Evolutionary conservation across 2,797 vertebrate genomes (phyloP), one percentile per base, ranked within the genome.

Genomic region (Sebastiscus albofasciatus): DNA sequence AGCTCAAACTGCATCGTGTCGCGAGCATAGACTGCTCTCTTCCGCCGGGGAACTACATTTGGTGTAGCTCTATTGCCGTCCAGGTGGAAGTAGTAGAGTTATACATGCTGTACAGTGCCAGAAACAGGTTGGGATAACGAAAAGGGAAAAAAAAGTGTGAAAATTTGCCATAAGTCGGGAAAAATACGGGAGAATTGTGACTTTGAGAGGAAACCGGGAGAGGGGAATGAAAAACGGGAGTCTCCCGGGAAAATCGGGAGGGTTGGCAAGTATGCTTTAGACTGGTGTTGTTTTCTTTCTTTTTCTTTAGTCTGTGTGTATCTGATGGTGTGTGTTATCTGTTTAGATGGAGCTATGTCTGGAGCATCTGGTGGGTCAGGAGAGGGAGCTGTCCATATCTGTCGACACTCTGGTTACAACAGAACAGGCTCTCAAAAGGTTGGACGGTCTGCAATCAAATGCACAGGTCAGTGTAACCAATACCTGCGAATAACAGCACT

Each of bases 331-430:
- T 81, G 67, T 81, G 62, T 65, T 74, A 62, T 75, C 18, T 79
- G 80, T 75, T 82, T 90, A 99, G 98, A 95, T 97, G 86, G 95
- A 97, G 90, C 88, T 86, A 75, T 95, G 96, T 89, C 93, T 98
- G 88, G 96, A 97, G 77, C 94, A 95, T 91, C 90, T 98, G 72
- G 94, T 90, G 84, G 92, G 84, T 64, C 96, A 97, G 91, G 97
- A 98, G 90, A 95, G 88, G 0, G 95, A 97, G 69, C 71, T 99
- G 55, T 89, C 90, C 0, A 80, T 94, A 67, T 91, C 95, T 27
- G 96, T 96, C 0, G 96, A 97, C 67, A 96, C 93, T 14, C 3
- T 96, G 72, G 52, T 89, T 75, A 95, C 97, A 82, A 93, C 96
- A 5, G 97, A 97, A 52, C 96, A 98, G 92, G 95, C 95, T 75